Percentiles rank a stretch among this genome's conserved stretches.
Conservation (phyloP, 2,888 invertebrate genomes). For the Pseudoips prasinana region DNA sequence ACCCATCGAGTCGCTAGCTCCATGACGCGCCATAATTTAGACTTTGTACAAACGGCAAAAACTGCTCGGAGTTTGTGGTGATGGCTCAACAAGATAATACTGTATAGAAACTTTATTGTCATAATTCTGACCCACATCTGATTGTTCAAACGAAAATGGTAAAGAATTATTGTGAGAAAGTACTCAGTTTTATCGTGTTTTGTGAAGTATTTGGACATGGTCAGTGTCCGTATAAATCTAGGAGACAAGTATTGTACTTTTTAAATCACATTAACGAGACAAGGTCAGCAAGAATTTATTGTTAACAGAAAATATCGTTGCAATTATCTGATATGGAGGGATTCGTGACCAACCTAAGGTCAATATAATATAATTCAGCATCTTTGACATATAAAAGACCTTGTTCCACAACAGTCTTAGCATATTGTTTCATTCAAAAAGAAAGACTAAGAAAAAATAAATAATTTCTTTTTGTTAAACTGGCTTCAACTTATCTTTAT, state of each 20-base stretch:
- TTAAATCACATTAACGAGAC: conserved; percentile 35
- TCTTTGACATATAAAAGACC: conserved; percentile 64
- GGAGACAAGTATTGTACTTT: conserved; percentile 15
- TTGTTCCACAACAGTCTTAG: conserved; percentile 51
- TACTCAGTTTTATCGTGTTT: conserved; percentile 8
- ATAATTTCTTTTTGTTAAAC: too few species aligned
- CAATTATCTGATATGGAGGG: conserved; percentile 65
- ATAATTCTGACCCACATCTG: conserved; percentile 64
- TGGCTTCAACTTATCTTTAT: too few species aligned
- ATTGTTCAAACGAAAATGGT: conserved; percentile 57
- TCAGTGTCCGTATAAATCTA: conserved; percentile 15
- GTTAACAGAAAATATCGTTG: conserved; percentile 62
- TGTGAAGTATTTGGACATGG: conserved; percentile 6
- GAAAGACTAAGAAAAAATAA: too few species aligned
- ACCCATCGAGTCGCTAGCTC: conserved; percentile 60
- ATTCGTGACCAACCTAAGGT: conserved; percentile 69
- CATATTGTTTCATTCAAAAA: too few species aligned
- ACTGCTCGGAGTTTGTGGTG: conserved; percentile 53
- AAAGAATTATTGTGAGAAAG: conserved; percentile 50
- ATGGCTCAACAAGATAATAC: conserved; percentile 56
- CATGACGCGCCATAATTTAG: conserved; percentile 65
- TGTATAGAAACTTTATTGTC: conserved; percentile 57
- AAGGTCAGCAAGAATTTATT: conserved; percentile 59
- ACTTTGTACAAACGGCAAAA: conserved; percentile 52
- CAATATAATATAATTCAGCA: conserved; percentile 56